Evolutionary conservation across 2,113 vertebrate genomes (phyloP).

Genomic region (Deroptyus accipitrinus): DNA sequence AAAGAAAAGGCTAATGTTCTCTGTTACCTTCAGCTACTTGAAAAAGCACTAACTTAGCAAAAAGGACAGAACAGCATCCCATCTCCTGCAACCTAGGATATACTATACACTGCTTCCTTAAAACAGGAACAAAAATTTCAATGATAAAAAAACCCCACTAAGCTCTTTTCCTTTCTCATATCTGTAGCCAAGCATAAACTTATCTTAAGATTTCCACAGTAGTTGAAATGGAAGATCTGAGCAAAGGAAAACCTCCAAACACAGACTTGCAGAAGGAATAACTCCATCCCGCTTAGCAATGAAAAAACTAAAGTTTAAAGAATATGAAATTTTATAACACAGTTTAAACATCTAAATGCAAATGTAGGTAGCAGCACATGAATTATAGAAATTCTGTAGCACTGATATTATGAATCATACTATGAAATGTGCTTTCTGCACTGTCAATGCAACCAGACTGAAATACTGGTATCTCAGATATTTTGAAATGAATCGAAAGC

Average conservation of each 20-base stretch:
- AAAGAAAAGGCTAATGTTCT: not conserved
- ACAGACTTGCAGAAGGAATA: slow-evolving; percentile 1
- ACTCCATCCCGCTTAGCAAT: not conserved
- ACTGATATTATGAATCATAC: not conserved
- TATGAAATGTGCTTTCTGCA: not conserved
- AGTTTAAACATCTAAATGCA: slow-evolving; percentile 46
- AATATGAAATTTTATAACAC: not conserved
- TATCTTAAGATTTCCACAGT: slow-evolving; percentile 7
- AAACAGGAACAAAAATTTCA: not conserved
- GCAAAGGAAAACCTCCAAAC: slow-evolving; percentile 33
- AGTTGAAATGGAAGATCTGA: slow-evolving; percentile 21
- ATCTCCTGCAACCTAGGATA: not conserved
- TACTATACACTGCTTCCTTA: not conserved
- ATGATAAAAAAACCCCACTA: not conserved
- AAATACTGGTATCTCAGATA: not conserved
- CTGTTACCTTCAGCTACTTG: not conserved
- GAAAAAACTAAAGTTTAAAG: slow-evolving; percentile 22
- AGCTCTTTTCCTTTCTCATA: not conserved
- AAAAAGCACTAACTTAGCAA: not conserved
- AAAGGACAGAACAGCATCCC: not conserved
- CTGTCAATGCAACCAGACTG: not conserved
- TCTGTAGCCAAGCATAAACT: slow-evolving; percentile 1
- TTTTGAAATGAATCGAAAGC: not conserved
- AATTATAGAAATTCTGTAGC: not conserved
- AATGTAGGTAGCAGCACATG: not conserved